Evolutionary conservation across 2,888 invertebrate species (phyloP).

Genomic region (Bembecia ichneumoniformis): DNA sequence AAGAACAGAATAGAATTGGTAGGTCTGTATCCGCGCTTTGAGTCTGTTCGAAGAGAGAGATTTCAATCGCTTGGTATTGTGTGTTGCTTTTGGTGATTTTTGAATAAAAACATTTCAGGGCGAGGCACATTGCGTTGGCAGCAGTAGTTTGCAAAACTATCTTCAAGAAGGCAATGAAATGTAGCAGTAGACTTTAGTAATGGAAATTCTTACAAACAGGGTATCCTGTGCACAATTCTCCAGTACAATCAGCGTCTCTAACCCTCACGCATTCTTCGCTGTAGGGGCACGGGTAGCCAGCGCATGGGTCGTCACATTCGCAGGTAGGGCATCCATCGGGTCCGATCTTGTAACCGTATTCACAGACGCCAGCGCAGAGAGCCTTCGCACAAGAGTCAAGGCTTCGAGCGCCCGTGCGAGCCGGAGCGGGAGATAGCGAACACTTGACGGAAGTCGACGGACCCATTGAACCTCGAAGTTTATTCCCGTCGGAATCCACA

Average conservation of each 20-base stretch:
- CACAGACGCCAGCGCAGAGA: slow-evolving; percentile 86
- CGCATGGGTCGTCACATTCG: slow-evolving; percentile 89
- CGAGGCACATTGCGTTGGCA: too few relatives aligned
- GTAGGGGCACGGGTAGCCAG: slow-evolving; percentile 79
- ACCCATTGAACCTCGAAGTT: slow-evolving; percentile 85
- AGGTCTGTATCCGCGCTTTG: too few relatives aligned
- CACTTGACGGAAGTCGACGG: slow-evolving; percentile 80
- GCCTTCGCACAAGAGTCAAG: slow-evolving; percentile 75
- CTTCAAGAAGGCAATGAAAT: too few relatives aligned
- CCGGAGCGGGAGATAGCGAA: slow-evolving; percentile 39
- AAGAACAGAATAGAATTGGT: too few relatives aligned
- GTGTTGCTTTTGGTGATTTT: background rate
- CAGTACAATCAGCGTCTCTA: slow-evolving; percentile 77
- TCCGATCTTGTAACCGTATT: slow-evolving; percentile 83
- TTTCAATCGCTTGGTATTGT: too few relatives aligned
- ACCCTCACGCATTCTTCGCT: slow-evolving; percentile 82
- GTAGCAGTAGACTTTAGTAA: too few relatives aligned
- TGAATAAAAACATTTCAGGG: too few relatives aligned
- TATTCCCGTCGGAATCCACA: slow-evolving; percentile 83
- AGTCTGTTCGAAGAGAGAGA: too few relatives aligned
- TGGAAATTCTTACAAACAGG: slow-evolving; percentile 78
- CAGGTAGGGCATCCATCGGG: slow-evolving; percentile 84
- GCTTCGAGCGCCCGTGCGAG: slow-evolving; percentile 63
- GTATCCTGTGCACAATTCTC: slow-evolving; percentile 78
- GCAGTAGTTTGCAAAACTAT: too few relatives aligned